These are phyloP conservation scores for Diabrotica virgifera DNA, from an alignment of 1,140 invertebrate genomes.

Conservation along the genomic window DNA sequence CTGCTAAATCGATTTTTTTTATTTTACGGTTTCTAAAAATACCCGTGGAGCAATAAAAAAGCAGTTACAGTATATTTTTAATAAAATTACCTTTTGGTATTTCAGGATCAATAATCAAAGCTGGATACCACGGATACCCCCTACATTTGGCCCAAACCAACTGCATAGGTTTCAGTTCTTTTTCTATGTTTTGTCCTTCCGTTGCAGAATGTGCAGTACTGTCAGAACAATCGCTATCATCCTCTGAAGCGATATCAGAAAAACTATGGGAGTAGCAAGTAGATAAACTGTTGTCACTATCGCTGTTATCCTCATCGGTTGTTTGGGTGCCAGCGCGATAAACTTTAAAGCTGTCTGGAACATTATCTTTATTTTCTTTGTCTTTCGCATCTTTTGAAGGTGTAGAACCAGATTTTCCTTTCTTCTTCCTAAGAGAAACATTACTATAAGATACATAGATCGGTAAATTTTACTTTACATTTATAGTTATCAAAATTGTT, in stretches of 20 bases:
- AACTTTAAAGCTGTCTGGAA: conserved; percentile 46
- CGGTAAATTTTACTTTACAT: no score
- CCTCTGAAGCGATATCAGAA: conserved; percentile 45
- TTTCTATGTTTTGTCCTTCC: conserved; percentile 30
- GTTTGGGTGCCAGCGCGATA: conserved; percentile 42
- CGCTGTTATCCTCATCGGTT: conserved; percentile 44
- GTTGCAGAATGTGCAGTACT: conserved; percentile 23
- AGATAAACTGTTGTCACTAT: conserved; percentile 44
- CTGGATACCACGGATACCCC: conserved; percentile 96
- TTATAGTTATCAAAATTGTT: no score
- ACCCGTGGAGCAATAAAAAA: no score
- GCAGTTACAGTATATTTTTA: no score
- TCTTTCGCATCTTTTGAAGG: conserved; percentile 10
- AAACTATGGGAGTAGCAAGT: conserved; percentile 46
- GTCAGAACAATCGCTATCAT: conserved; percentile 39
- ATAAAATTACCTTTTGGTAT: conserved; percentile 68
- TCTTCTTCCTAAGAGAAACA: conserved; percentile 32
- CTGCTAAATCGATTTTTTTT: no score
- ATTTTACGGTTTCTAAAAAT: no score
- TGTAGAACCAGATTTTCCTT: conserved; percentile 27
- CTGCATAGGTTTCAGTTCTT: conserved; percentile 73
- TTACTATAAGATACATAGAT: no score
- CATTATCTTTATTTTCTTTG: conserved; percentile 29
- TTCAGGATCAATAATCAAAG: conserved; percentile 90
- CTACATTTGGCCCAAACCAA: conserved; percentile 96